phyloP scores from a whole-genome alignment of 2,113 vertebrate genomes.

The Saguinus imperator region DNA sequence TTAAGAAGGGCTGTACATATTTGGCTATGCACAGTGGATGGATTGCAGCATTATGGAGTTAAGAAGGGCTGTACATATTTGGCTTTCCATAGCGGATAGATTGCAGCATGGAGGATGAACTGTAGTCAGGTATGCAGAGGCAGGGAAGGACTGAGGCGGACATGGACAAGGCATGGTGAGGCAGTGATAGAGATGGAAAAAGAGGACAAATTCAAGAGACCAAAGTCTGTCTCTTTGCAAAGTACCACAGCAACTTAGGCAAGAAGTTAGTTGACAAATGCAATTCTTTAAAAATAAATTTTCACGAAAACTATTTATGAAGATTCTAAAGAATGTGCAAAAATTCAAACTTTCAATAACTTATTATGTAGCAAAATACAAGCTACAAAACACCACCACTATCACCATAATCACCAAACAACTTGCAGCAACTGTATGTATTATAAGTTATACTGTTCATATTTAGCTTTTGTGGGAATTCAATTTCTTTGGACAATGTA shows the following conservation, averaged over 20 bases:
- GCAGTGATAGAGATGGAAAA: not conserved
- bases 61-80: not conserved
- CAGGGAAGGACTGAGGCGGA: not conserved
- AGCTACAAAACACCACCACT: not conserved
- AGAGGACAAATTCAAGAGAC: not conserved
- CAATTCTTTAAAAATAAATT: not conserved
- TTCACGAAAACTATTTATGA: constrained; percentile 18
- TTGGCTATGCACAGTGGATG: not conserved
- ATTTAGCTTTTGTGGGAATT: not conserved
- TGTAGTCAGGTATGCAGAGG: not conserved
- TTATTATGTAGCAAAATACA: not conserved
- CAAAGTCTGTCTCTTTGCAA: not conserved
- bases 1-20: not conserved
- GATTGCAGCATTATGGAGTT: not conserved
- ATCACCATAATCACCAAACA: not conserved
- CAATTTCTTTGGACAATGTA: not conserved
- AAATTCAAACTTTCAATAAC: not conserved
- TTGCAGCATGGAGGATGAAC: not conserved
- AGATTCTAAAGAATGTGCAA: not conserved
- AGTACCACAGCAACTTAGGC: not conserved
- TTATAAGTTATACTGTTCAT: not conserved
- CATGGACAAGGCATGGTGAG: not conserved
- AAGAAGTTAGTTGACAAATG: not conserved
- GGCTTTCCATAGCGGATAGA: not conserved
- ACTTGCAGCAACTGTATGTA: not conserved